Evolutionary conservation across 2,888 invertebrate species (phyloP), one percentile per base, ranked within the genome.

Genomic region (Nomada flava): DNA sequence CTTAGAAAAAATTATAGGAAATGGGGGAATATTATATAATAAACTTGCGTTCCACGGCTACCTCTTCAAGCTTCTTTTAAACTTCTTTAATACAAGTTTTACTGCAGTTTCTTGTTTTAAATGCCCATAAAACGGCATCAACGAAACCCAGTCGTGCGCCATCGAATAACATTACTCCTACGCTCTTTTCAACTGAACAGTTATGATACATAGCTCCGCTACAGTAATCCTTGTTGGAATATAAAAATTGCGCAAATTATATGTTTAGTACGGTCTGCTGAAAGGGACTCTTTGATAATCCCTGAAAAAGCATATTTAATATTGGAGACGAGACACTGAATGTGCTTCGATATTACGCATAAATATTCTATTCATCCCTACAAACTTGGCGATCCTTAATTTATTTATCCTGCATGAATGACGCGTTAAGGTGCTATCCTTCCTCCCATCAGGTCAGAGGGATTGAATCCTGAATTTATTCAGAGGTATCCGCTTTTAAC

Each of bases 391-490:
- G 0, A 29, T 15, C 11, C 13, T 59, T 50, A 59, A 53, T 53
- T 78, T 82, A 74, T 78, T 71, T 82, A 71, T 82, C 52, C 52
- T 47, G 13, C 50, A 44, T 55, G 47, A 63, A 73, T 72, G 60
- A 44, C 53, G 53, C n/a, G 23, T 20, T 60, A 13, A 18, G 18
- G 59, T 20, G 65, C 50, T 69, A 69, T 62, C n/a, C 55, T n/a
- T n/a, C 13, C 10, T 10, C 3, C 29, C 29, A 11, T 1, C 7
- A 9, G 60, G 53, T 52, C 60, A 47, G 26, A 67, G 29, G 47
- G 55, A 26, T 59, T 50, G 62, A 65, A 57, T 52, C 18, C 15
- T 47, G 55, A 79, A 84, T 84, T 82, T 80, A 79, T 83, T 79
- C 74, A 26, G 62, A 69, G 44, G 53, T 44, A 75, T 44, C 59